These are phyloP conservation scores for Acridotheres tristis DNA, from an alignment of 2,797 vertebrate genomes.

Conservation along the genomic window DNA sequence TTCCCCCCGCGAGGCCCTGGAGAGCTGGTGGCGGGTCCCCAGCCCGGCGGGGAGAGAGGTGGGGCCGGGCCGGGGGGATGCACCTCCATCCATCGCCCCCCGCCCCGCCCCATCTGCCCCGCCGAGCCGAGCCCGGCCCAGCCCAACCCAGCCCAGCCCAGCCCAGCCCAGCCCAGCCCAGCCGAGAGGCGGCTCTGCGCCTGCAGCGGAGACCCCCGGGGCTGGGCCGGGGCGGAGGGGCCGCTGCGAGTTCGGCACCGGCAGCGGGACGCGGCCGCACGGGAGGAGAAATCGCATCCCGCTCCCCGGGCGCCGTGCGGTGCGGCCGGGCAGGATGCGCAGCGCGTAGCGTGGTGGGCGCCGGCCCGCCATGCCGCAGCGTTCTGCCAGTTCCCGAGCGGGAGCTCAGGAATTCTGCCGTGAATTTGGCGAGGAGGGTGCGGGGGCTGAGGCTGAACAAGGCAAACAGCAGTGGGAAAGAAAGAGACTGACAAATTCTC, in stretches of 20 bases:
- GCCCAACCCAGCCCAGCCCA: no score
- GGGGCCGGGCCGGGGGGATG: neutral
- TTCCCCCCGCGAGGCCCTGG: neutral
- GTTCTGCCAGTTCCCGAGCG: neutral
- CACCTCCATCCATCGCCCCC: no score
- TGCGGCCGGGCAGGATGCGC: neutral
- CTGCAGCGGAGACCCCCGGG: rapidly evolving
- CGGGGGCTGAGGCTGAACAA: neutral
- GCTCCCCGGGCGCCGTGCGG: neutral
- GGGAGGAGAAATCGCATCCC: neutral
- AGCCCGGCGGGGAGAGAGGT: neutral
- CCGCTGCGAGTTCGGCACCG: neutral
- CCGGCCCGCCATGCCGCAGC: neutral
- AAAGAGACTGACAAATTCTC: neutral
- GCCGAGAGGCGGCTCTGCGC: rapidly evolving
- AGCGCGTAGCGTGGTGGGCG: neutral
- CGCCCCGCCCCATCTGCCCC: no score
- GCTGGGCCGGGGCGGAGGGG: no score
- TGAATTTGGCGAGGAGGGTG: neutral
- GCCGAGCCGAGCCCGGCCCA: neutral
- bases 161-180: neutral
- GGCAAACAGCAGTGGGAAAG: neutral
- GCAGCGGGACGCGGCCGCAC: neutral
- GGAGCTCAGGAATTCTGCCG: neutral
- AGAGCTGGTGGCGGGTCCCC: neutral